Percentiles rank a stretch among this genome's conserved stretches.
phyloP scores from a whole-genome alignment of 2,888 invertebrate genomes.

The Escarpia spicata region DNA sequence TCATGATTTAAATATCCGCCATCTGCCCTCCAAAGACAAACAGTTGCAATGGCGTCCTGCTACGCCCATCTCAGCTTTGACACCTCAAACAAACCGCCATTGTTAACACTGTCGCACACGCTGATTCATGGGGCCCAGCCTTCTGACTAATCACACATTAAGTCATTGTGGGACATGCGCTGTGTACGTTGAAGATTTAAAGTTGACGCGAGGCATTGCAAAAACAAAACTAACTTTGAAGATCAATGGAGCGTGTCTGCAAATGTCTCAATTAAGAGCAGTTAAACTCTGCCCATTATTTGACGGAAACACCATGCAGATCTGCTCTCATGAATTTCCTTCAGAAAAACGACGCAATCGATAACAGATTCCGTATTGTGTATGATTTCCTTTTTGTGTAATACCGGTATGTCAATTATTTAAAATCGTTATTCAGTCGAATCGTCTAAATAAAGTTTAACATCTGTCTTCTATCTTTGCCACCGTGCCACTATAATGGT shows the following conservation, averaged over 20 bases:
- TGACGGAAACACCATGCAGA: not conserved
- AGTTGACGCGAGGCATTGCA: not conserved
- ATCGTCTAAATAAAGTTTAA: not conserved
- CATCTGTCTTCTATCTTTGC: not conserved
- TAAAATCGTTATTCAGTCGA: not conserved
- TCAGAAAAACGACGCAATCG: not conserved
- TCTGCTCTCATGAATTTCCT: not conserved
- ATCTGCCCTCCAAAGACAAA: not conserved
- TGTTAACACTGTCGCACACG: not conserved
- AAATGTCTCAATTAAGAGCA: not conserved
- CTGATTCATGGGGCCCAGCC: not conserved
- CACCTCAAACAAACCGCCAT: not conserved
- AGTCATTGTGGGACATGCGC: not conserved
- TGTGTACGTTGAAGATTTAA: not conserved
- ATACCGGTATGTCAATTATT: not conserved
- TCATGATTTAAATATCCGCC: conserved; percentile 16
- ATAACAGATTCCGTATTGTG: not conserved
- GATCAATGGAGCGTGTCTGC: not conserved
- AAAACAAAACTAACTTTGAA: not conserved
- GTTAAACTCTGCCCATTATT: not conserved
- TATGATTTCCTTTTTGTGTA: not conserved
- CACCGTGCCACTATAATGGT: not conserved
- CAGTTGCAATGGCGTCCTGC: not conserved
- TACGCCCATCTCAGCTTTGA: not conserved
- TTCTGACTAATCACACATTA: not conserved